phyloP scores from a whole-genome alignment of 1,140 invertebrate species.

The Drosophila mayri region DNA sequence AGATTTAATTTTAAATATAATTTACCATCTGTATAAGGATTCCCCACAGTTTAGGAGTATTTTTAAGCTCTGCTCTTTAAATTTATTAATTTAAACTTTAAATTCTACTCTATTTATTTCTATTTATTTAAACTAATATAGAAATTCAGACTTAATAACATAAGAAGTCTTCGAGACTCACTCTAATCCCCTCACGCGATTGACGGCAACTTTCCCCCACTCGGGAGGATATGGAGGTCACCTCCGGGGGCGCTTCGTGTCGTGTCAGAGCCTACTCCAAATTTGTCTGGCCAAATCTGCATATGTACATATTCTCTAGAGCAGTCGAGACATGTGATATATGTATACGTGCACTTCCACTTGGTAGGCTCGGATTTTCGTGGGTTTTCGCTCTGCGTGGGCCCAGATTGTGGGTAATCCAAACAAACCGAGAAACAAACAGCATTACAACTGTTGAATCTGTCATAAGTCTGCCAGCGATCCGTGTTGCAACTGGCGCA shows the following conservation, averaged over 20 bases:
- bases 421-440: slow-evolving; percentile 22
- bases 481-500: slow-evolving; percentile 35
- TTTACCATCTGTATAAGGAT: not conserved
- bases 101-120: not conserved
- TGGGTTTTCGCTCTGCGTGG: slow-evolving; percentile 26
- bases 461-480: slow-evolving; percentile 33
- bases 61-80: not conserved
- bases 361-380: slow-evolving; percentile 1
- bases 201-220: slow-evolving; percentile 5
- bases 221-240: slow-evolving; percentile 10
- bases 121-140: not conserved
- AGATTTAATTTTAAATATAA: too few species aligned
- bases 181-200: slow-evolving; percentile 1
- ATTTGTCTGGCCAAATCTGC: slow-evolving; percentile 16
- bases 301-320: slow-evolving; percentile 10
- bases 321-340: not conserved
- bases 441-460: slow-evolving; percentile 32
- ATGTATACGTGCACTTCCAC: not conserved
- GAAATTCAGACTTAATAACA: not conserved
- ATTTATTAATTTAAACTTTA: not conserved
- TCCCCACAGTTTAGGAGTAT: not conserved
- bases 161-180: not conserved
- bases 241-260: slow-evolving; percentile 18
- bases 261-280: slow-evolving; percentile 23
- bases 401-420: slow-evolving; percentile 3